Evolutionary conservation across 2,888 invertebrate genomes (phyloP).

Genomic region (Toxonevra muliebris): DNA sequence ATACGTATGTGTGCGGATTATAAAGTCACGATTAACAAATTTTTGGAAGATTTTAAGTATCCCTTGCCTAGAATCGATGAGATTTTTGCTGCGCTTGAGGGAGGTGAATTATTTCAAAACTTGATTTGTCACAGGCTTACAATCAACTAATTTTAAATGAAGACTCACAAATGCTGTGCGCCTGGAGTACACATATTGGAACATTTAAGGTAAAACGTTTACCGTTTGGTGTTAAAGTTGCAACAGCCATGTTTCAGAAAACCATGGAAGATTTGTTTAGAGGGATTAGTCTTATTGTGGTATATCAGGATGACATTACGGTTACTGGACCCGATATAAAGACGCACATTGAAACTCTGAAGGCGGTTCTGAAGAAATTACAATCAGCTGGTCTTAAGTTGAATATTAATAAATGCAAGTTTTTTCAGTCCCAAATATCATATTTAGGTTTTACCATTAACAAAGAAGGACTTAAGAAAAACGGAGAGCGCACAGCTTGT

Average conservation of each 20-base stretch:
- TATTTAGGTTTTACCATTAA: conserved; percentile 43
- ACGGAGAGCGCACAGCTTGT: conserved; percentile 44
- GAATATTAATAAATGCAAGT: no score
- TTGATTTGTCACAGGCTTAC: conserved; percentile 33
- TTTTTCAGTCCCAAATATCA: conserved; percentile 30
- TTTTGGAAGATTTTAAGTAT: conserved; percentile 26
- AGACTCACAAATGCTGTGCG: background rate
- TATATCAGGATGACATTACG: no score
- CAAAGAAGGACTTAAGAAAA: conserved; percentile 26
- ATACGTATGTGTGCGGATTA: conserved; percentile 28
- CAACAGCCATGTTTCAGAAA: no score
- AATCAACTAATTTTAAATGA: conserved; percentile 21
- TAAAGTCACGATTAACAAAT: conserved; percentile 28
- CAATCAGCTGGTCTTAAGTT: no score
- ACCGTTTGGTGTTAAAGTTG: conserved; percentile 6
- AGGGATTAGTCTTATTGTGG: no score
- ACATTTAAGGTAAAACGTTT: conserved; percentile 4
- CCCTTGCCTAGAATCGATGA: conserved; percentile 26
- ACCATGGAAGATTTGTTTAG: no score
- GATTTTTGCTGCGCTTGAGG: conserved; percentile 29
- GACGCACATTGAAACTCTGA: no score
- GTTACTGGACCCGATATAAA: no score
- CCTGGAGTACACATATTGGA: conserved; percentile 3
- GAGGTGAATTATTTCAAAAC: conserved; percentile 28
- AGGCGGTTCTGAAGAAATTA: no score